Conservation (phyloP, 1,140 invertebrate species). For the Luehdorfia chinensis region DNA sequence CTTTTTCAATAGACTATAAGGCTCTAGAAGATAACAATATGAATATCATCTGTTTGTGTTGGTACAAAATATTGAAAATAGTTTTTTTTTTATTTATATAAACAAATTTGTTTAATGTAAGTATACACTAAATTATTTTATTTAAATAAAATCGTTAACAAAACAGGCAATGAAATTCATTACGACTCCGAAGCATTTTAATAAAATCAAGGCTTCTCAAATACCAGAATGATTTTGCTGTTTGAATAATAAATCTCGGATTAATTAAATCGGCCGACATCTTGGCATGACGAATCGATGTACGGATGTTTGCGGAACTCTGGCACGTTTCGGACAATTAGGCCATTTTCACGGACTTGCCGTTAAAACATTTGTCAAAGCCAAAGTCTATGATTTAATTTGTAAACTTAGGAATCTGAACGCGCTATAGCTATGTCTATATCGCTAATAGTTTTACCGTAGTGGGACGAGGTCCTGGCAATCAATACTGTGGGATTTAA, state of each 20-base stretch:
- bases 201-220: too few relatives aligned
- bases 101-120: too few relatives aligned
- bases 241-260: slow-evolving; percentile 54
- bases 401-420: slow-evolving; percentile 32
- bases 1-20: too few relatives aligned
- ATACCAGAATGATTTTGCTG: slow-evolving; percentile 25
- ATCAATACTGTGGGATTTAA: neutral
- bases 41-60: too few relatives aligned
- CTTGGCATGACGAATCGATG: slow-evolving; percentile 63
- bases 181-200: too few relatives aligned
- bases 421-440: neutral
- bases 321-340: slow-evolving; percentile 39
- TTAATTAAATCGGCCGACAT: slow-evolving; percentile 61
- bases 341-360: slow-evolving; percentile 34
- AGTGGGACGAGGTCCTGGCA: neutral
- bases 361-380: slow-evolving; percentile 40
- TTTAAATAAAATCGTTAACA: too few relatives aligned
- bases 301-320: slow-evolving; percentile 9
- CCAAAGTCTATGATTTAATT: slow-evolving; percentile 40
- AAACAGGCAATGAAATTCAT: too few relatives aligned
- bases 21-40: too few relatives aligned
- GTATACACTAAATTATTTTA: too few relatives aligned
- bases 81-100: too few relatives aligned
- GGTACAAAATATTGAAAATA: too few relatives aligned
- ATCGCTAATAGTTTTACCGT: neutral